Percentiles rank a stretch among this genome's conserved stretches.
These are phyloP conservation scores for Nipponia nippon DNA, from an alignment of 2,113 vertebrate genomes.

Conservation along the genomic window DNA sequence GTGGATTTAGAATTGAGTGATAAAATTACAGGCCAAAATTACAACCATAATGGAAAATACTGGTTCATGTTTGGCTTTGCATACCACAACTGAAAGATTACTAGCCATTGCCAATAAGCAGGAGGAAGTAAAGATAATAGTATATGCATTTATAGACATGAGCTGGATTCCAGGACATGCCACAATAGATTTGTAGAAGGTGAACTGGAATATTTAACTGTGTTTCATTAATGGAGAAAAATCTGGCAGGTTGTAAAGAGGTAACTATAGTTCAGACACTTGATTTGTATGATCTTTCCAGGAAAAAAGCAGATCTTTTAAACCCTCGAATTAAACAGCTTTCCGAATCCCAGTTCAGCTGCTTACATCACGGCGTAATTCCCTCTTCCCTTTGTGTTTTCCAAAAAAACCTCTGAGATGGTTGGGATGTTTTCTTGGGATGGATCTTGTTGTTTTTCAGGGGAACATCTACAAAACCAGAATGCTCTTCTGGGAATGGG, in stretches of 20 bases:
- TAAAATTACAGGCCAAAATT: conserved; percentile 81
- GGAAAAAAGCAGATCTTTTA: not conserved
- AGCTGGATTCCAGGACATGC: conserved; percentile 30
- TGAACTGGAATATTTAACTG: conserved; percentile 25
- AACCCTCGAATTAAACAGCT: not conserved
- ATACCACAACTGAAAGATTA: conserved; percentile 75
- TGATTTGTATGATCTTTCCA: not conserved
- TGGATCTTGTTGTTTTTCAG: not conserved
- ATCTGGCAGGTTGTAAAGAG: conserved; percentile 50
- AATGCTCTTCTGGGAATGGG: not conserved
- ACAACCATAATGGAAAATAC: conserved; percentile 77
- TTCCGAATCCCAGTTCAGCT: not conserved
- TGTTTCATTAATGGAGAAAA: not conserved
- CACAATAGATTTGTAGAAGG: conserved; percentile 30
- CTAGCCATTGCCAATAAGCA: conserved; percentile 57
- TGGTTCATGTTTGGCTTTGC: conserved; percentile 68
- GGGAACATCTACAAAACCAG: not conserved
- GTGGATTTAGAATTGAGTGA: conserved; percentile 80
- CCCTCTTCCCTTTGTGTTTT: not conserved
- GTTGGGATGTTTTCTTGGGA: not conserved
- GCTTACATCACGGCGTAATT: not conserved
- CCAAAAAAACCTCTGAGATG: not conserved
- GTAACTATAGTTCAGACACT: not conserved
- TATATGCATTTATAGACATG: not conserved
- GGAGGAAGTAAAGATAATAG: conserved; percentile 62